Percentiles rank a stretch among this genome's conserved stretches.
Conservation (phyloP, 2,113 vertebrate genomes). For the Pollachius pollachius region DNA sequence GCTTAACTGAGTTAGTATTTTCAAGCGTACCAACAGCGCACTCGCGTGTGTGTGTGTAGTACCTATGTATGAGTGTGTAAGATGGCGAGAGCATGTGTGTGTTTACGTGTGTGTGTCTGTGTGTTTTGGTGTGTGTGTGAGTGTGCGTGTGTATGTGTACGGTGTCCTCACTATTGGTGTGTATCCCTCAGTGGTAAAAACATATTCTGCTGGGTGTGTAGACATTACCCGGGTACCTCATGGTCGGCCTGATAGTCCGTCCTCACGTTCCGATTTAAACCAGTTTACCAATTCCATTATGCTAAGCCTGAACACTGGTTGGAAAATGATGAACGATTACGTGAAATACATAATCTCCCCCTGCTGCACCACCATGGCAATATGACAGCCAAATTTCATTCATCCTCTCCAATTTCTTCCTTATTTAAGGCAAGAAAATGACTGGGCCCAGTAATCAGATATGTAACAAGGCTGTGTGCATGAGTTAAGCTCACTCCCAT, state of each 20-base stretch:
- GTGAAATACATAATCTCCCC: conserved; percentile 79
- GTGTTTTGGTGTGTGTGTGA: too few species aligned
- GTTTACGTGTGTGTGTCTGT: too few species aligned
- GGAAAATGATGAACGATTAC: conserved; percentile 81
- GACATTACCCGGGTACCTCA: conserved; percentile 71
- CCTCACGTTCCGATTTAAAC: conserved; percentile 79
- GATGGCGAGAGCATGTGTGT: conserved; percentile 3
- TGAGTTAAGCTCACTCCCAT: conserved; percentile 80
- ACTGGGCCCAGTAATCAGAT: conserved; percentile 82
- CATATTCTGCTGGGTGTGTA: conserved; percentile 65
- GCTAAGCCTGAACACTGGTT: conserved; percentile 79
- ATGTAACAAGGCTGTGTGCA: conserved; percentile 74
- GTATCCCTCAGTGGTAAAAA: too few species aligned
- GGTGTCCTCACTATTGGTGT: not conserved
- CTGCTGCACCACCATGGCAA: conserved; percentile 71
- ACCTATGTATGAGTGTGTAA: conserved; percentile 11
- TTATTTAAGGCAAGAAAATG: conserved; percentile 82
- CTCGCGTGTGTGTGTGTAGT: not conserved
- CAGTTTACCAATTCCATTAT: conserved; percentile 85
- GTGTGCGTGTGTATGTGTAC: too few species aligned
- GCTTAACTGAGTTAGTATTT: not conserved
- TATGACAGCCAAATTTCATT: conserved; percentile 81
- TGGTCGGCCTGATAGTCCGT: conserved; percentile 72
- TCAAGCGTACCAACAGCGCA: not conserved
- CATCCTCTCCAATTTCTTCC: conserved; percentile 80